Base-by-base conservation (phyloP, 1,140 invertebrate genomes). In the Ceratoteleas bidentatus region DNA sequence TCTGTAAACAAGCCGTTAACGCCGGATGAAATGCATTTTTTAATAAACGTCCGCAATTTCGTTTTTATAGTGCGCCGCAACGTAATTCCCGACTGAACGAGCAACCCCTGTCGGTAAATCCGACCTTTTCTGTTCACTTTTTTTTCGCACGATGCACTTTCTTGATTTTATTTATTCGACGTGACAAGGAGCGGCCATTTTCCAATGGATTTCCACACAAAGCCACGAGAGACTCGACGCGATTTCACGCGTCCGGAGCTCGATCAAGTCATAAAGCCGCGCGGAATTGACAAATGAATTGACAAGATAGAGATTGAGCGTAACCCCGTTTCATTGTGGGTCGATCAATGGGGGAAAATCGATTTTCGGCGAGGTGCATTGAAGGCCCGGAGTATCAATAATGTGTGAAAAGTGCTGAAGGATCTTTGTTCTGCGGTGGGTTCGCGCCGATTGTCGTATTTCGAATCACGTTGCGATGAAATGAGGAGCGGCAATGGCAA, bases 401-500 rank as follows among this genome's bases (percentile, higher is more conserved):
- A 82, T 50, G 73, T 82, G 79, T 74, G 24, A 77, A 77, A 70
- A 74, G 49, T 13, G 33, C 8, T 34, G 49, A 11, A 52, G 69
- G 11, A 75, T 72, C 62, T 79, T 79, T 76, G 62, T 72, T 79
- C 53, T 76, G 40, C 66, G 43, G 73, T 49, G 40, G 75, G 53
- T 73, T 61, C 50, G 60, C 73, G 73, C 66, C 45, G 68, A 75
- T 24, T 62, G 65, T 57, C 65, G 70, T 68, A 72, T 68, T 84
- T 75, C 53, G 66, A 79, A 75, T 89, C 90, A 91, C 90, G 90
- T 91, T 87, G 86, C 85, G 84, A 88, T 80, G 87, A 90, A 90
- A 91, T 92, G 88, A 91, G 88, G 86, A 89, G 87, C 87, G 88
- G 88, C 90, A 88, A 91, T 90, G 89, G 90, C 89, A 92, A 90